Conservation (phyloP, 1,140 invertebrate genomes). For the Drosophila sp. region DNA sequence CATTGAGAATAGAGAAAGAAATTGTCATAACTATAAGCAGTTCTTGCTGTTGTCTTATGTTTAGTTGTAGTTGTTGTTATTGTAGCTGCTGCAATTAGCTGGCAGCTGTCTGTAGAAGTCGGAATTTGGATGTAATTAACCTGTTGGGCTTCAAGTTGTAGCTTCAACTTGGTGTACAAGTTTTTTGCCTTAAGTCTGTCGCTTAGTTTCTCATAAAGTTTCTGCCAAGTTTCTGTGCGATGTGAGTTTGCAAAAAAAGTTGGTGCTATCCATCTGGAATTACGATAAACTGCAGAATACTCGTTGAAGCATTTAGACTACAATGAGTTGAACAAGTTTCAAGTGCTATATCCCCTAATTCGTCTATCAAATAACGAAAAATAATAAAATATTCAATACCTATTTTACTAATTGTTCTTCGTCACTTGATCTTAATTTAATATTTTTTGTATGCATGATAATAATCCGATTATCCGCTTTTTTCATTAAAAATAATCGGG, state of each 20-base stretch:
- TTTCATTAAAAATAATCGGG: slow-evolving; percentile 40
- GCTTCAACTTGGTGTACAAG: slow-evolving; percentile 25
- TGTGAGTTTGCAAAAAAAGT: slow-evolving; percentile 19
- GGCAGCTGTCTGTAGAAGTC: slow-evolving; percentile 26
- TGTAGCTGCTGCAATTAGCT: slow-evolving; percentile 53
- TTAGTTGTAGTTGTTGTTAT: slow-evolving; percentile 2
- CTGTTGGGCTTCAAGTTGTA: slow-evolving; percentile 51
- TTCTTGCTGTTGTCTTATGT: slow-evolving; percentile 14
- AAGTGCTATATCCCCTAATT: slow-evolving; percentile 28
- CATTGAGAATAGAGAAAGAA: not conserved
- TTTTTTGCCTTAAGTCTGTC: slow-evolving; percentile 28
- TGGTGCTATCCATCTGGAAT: slow-evolving; percentile 15
- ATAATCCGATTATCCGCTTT: slow-evolving; percentile 34
- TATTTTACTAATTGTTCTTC: not conserved
- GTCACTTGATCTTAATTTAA: slow-evolving; percentile 4
- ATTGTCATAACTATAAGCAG: slow-evolving; percentile 64
- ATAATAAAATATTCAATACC: slow-evolving; percentile 3
- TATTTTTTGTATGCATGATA: slow-evolving; percentile 3
- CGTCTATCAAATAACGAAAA: slow-evolving; percentile 2
- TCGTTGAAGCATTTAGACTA: slow-evolving; percentile 29
- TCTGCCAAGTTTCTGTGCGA: slow-evolving; percentile 5
- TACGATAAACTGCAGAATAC: slow-evolving; percentile 23
- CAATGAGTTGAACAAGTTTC: slow-evolving; percentile 21
- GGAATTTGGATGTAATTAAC: slow-evolving; percentile 37
- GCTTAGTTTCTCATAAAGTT: slow-evolving; percentile 40